phyloP scores from a whole-genome alignment of 2,797 vertebrate genomes.

The Acrossocheilus fasciatus region DNA sequence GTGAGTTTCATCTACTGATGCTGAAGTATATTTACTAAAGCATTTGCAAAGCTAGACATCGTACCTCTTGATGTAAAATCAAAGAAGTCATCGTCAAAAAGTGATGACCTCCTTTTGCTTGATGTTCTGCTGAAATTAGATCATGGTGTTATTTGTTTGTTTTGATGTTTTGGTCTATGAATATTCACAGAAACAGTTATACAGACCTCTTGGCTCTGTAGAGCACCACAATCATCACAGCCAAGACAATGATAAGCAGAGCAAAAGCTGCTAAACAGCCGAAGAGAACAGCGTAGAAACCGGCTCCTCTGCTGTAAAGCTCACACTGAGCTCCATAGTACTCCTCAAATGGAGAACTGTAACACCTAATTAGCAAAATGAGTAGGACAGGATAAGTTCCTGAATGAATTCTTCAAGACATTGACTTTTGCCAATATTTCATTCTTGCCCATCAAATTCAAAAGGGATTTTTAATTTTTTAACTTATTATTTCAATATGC shows the following conservation, averaged over 20 bases:
- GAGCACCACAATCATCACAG: slow-evolving; percentile 58
- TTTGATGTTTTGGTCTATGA: neutral
- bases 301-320: slow-evolving; percentile 62
- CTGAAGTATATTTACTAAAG: neutral
- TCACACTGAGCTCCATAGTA: slow-evolving; percentile 75
- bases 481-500: neutral
- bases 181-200: neutral
- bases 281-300: slow-evolving; percentile 78
- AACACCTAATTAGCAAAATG: slow-evolving; percentile 65
- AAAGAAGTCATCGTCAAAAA: slow-evolving; percentile 72
- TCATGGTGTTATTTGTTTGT: neutral
- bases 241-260: slow-evolving; percentile 68
- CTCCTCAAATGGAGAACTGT: slow-evolving; percentile 59
- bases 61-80: slow-evolving; percentile 70
- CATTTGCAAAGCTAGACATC: neutral
- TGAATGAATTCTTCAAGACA: slow-evolving; percentile 53
- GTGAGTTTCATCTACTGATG: neutral
- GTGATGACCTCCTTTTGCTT: slow-evolving; percentile 39
- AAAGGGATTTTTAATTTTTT: neutral
- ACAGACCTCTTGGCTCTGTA: slow-evolving; percentile 62
- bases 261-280: slow-evolving; percentile 70
- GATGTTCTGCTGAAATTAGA: slow-evolving; percentile 11
- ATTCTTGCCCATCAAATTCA: no score
- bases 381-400: neutral
- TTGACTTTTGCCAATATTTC: no score